Evolutionary conservation across 2,888 invertebrate species (phyloP).

Genomic region (Clusia tigrina): DNA sequence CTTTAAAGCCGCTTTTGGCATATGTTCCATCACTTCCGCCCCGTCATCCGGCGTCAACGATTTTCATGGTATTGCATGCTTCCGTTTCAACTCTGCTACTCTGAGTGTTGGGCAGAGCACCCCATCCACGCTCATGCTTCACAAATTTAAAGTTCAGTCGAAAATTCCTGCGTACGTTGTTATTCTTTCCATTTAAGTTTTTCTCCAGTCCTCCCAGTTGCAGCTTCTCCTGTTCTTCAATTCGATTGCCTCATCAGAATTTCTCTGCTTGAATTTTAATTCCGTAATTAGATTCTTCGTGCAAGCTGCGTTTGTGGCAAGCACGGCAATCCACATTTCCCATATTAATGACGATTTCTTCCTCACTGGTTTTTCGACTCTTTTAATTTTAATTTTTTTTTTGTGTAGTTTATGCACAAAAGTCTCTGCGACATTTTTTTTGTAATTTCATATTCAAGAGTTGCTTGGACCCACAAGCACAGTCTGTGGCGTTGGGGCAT

Average conservation of each 20-base stretch:
- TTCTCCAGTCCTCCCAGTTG: not conserved
- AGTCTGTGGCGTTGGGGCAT: not conserved
- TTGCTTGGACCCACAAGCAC: not conserved
- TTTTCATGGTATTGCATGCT: not conserved
- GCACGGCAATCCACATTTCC: not conserved
- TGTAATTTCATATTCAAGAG: not conserved
- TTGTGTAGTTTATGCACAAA: not conserved
- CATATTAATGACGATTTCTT: too few relatives aligned
- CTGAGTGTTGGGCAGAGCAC: not conserved
- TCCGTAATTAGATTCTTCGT: not conserved
- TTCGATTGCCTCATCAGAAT: not conserved
- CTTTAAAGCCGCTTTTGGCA: not conserved
- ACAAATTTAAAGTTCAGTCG: not conserved
- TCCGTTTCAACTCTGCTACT: not conserved
- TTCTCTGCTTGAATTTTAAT: not conserved
- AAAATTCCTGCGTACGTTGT: not conserved
- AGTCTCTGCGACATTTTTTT: constrained; percentile 2
- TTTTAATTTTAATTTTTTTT: not conserved
- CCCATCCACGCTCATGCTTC: not conserved
- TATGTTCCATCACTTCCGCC: constrained; percentile 11
- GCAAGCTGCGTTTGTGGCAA: not conserved
- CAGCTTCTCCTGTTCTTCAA: not conserved
- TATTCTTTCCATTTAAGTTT: not conserved
- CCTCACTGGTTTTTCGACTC: not conserved
- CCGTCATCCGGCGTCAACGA: constrained; percentile 7